A percentile compares a stretch with the other conserved stretches of the same genome.
Conservation (phyloP, 2,888 invertebrate species). For the Isoperla grammatica region DNA sequence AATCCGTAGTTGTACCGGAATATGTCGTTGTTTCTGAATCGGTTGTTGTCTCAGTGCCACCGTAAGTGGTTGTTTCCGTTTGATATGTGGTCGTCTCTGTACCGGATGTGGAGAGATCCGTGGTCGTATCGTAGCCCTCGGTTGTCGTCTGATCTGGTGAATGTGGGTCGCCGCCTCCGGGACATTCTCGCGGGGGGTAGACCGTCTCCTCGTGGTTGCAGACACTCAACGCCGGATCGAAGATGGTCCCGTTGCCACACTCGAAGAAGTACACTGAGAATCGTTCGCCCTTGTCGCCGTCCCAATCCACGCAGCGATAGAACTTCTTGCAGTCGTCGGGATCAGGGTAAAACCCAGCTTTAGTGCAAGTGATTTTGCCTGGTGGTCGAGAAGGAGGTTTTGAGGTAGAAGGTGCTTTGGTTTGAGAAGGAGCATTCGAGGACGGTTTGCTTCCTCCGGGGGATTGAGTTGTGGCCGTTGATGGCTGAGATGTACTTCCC, state of each 20-base stretch:
- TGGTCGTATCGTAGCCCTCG: constrained; percentile 10
- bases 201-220: constrained; percentile 64
- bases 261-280: constrained; percentile 61
- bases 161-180: constrained; percentile 28
- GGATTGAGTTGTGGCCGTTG: not conserved
- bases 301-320: constrained; percentile 68
- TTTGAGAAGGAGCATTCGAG: not conserved
- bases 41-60: not conserved
- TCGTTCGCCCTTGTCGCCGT: constrained; percentile 47
- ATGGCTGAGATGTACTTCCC: not conserved
- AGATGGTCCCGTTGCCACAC: constrained; percentile 65
- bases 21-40: constrained; percentile 9
- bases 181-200: constrained; percentile 47
- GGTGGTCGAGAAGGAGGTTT: constrained; percentile 4
- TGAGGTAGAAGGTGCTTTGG: constrained; percentile 9
- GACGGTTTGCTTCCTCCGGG: constrained; percentile 1
- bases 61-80: not conserved
- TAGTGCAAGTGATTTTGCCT: constrained; percentile 45
- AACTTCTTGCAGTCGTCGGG: constrained; percentile 65
- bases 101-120: not conserved
- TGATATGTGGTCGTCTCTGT: not conserved
- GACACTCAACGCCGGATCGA: constrained; percentile 59
- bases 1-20: constrained; percentile 9
- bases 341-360: constrained; percentile 67
- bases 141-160: constrained; percentile 21